Conservation (phyloP, 2,797 vertebrate species). For the Glyptemys insculpta region DNA sequence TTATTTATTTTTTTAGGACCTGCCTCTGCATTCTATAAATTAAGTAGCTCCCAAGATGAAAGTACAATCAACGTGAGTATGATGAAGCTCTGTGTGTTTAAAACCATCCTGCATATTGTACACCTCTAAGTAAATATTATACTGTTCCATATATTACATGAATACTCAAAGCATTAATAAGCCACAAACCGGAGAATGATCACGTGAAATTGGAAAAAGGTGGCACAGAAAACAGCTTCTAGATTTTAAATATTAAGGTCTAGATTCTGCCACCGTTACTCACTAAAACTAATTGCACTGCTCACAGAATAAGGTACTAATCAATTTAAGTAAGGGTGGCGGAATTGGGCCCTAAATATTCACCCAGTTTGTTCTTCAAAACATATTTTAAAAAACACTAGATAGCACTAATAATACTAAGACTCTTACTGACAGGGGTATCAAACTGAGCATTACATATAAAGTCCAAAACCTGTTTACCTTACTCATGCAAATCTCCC, state of each 20-base stretch:
- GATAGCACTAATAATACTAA: neutral
- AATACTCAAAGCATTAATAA: neutral
- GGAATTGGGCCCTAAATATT: neutral
- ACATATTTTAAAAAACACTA: neutral
- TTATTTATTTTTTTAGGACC: too few species aligned
- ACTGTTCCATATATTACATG: rapidly evolving
- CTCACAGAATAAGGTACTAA: neutral
- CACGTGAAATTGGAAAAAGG: neutral
- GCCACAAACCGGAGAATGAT: rapidly evolving
- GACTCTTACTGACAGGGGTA: neutral
- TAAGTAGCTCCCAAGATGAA: neutral
- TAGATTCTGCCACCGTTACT: neutral
- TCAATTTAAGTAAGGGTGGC: neutral
- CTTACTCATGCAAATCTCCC: neutral
- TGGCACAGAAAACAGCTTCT: neutral
- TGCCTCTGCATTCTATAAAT: neutral
- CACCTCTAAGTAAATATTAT: neutral
- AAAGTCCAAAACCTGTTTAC: neutral
- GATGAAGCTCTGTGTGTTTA: neutral
- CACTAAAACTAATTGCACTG: neutral
- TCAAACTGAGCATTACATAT: neutral
- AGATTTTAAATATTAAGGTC: neutral
- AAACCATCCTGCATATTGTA: rapidly evolving
- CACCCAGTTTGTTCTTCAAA: neutral
- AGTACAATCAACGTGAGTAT: neutral